These are phyloP conservation scores for Neodiprion virginianus DNA, from an alignment of 1,140 invertebrate genomes.

Conservation along the genomic window DNA sequence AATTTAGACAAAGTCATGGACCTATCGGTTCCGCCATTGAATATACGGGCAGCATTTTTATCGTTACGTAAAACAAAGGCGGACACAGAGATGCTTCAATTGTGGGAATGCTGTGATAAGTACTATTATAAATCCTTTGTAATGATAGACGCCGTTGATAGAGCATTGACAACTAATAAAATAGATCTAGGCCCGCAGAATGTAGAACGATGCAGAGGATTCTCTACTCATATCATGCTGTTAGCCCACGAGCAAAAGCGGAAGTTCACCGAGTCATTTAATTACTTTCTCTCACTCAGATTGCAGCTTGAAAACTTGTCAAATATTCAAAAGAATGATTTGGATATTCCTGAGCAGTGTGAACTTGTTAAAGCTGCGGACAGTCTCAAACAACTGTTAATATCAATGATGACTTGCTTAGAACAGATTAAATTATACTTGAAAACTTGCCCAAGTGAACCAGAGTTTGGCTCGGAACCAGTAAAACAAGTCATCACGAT, in stretches of 20 bases:
- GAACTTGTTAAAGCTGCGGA: conserved; percentile 37
- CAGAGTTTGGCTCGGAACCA: conserved; percentile 50
- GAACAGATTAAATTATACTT: conserved; percentile 68
- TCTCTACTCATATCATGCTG: conserved; percentile 72
- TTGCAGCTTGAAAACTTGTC: conserved; percentile 42
- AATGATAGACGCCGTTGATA: conserved; percentile 71
- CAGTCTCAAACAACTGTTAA: conserved; percentile 60
- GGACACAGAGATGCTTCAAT: conserved; percentile 53
- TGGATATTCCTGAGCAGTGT: conserved; percentile 36
- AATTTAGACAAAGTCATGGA: conserved; percentile 48
- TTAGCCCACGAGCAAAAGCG: conserved; percentile 63
- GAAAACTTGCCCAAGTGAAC: conserved; percentile 66
- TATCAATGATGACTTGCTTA: conserved; percentile 59
- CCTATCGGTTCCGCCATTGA: conserved; percentile 64
- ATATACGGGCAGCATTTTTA: conserved; percentile 63
- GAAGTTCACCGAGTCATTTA: conserved; percentile 45
- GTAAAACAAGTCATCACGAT: conserved; percentile 38
- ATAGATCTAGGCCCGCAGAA: conserved; percentile 82
- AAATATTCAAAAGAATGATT: conserved; percentile 36
- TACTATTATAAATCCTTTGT: conserved; percentile 80
- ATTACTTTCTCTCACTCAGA: conserved; percentile 51
- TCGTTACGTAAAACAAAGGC: conserved; percentile 32
- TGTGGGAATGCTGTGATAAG: conserved; percentile 78
- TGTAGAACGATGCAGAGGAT: conserved; percentile 86
- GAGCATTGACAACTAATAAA: conserved; percentile 69